Base-by-base conservation (phyloP, 2,888 invertebrate species). In the Clunio marinus region DNA sequence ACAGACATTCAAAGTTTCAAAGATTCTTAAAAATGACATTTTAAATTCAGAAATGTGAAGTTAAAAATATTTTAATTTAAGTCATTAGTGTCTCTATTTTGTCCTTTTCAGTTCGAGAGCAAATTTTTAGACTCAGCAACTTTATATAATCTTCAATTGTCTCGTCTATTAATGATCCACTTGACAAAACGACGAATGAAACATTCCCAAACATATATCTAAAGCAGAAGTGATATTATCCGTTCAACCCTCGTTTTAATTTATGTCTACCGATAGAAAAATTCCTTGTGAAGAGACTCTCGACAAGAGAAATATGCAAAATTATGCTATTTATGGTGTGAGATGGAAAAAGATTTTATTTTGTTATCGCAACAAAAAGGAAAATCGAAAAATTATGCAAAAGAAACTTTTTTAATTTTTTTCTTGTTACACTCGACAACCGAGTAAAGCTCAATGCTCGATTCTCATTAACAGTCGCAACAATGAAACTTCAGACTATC, bases 381-480 rank as follows among this genome's bases (percentile, higher is more conserved):
- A 32, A 15, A 41, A 41, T 41, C 41, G 41, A 41, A 41, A 41
- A 41, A 41, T 41, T 41, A 41, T 41, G 41, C 41, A 15, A 41
- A n/a, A 10, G 41, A 41, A 41, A 5, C 32, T 7, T 41, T 41
- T 41, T 41, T n/a, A n/a, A n/a, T n/a, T n/a, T n/a, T n/a, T n/a
- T n/a, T n/a, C n/a, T 41, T 41, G 41, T 41, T 32, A 5, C 32
- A 32, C 32, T 5, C n/a, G n/a, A n/a, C n/a, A 32, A 10, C 10
- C 32, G 32, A 8, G 32, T 5, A 32, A 10, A 32, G 32, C 41
- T 41, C 10, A 41, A 41, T n/a, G n/a, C n/a, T n/a, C n/a, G n/a
- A n/a, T n/a, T 41, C 41, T 41, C 41, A 41, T 41, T 41, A 41
- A 41, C 41, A 41, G 41, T 41, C 15, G 41, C 41, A n/a, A 41